A percentile compares a stretch with the other conserved stretches of the same genome.
Evolutionary conservation across 1,140 invertebrate species (phyloP).

Genomic region (Drosophila rufa): DNA sequence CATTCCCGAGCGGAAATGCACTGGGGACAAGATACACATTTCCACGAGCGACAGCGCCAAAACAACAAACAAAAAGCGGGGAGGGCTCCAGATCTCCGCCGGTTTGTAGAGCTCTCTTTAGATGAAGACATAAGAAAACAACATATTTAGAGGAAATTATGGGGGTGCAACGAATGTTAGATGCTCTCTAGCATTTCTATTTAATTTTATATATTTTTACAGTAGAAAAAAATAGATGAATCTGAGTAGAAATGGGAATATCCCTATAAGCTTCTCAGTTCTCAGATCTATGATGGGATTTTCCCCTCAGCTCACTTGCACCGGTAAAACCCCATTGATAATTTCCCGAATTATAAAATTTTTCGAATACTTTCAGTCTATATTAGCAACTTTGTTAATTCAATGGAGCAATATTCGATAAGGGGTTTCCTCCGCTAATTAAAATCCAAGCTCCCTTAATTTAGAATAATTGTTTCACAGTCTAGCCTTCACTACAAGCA

Average conservation of each 20-base stretch:
- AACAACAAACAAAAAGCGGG: conserved; percentile 53
- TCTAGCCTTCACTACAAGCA: background rate
- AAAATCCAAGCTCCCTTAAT: background rate
- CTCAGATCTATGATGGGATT: background rate
- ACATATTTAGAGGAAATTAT: background rate
- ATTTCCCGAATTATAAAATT: background rate
- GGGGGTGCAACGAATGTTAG: background rate
- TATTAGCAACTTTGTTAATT: background rate
- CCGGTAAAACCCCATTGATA: background rate
- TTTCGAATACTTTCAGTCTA: too few species aligned
- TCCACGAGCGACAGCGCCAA: conserved; percentile 41
- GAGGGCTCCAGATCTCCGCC: background rate
- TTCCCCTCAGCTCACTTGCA: background rate
- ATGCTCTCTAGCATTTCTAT: conserved; percentile 5
- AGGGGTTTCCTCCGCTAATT: background rate
- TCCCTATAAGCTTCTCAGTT: too few species aligned
- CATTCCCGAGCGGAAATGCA: conserved; percentile 43
- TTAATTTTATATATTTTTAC: background rate
- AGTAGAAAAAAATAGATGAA: too few species aligned
- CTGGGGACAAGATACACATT: conserved; percentile 50
- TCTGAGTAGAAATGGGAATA: too few species aligned
- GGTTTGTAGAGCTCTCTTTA: conserved; percentile 9
- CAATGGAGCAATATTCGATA: background rate
- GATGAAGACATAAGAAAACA: conserved; percentile 14
- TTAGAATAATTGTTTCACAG: background rate